phyloP scores from a whole-genome alignment of 2,113 vertebrate genomes.

The Martes martes region DNA sequence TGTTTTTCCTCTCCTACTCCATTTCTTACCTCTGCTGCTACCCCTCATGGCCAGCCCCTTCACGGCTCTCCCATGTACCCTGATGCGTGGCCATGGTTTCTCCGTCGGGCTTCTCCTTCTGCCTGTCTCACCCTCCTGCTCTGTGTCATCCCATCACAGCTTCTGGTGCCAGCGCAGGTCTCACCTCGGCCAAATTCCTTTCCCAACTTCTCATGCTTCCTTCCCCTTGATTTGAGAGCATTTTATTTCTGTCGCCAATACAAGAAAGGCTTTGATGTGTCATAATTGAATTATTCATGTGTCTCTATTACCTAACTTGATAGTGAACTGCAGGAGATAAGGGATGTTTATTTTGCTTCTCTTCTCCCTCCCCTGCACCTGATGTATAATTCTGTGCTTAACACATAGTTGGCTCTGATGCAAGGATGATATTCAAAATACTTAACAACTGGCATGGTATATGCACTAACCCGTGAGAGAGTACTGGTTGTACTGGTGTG shows the following conservation, averaged over 20 bases:
- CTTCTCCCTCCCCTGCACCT: not conserved
- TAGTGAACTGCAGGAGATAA: not conserved
- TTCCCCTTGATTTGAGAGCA: not conserved
- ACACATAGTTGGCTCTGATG: not conserved
- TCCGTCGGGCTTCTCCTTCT: not conserved
- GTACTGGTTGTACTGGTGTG: not conserved
- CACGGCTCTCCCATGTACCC: not conserved
- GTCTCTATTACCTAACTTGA: not conserved
- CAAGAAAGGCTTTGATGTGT: not conserved
- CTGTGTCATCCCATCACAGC: not conserved
- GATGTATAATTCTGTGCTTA: not conserved
- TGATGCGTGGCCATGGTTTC: not conserved
- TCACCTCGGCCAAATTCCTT: not conserved
- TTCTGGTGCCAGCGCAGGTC: not conserved
- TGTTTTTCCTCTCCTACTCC: not conserved
- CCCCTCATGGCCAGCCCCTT: not conserved
- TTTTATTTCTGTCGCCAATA: not conserved
- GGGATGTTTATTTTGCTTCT: not conserved
- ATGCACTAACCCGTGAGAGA: not conserved
- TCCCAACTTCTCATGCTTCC: not conserved
- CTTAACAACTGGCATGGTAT: not conserved
- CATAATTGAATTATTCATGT: not conserved
- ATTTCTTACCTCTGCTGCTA: not conserved
- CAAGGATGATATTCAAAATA: not conserved
- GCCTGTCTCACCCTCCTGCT: not conserved